Percentiles rank a stretch among this genome's conserved stretches.
phyloP scores from a whole-genome alignment of 1,140 invertebrate species.

The Tetramorium alpestre region DNA sequence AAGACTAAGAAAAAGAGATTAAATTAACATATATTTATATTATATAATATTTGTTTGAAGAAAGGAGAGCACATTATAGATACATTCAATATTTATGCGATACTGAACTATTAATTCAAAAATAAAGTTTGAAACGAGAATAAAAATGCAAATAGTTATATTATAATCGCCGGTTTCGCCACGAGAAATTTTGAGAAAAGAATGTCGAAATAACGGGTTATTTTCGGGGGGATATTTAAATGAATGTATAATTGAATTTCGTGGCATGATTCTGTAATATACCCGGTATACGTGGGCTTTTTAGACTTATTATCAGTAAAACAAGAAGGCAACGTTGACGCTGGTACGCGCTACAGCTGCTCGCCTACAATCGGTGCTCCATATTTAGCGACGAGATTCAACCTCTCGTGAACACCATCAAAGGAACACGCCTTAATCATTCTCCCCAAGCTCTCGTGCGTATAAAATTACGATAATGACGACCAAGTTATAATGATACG shows the following conservation, averaged over 20 bases:
- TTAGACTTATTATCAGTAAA: constrained; percentile 57
- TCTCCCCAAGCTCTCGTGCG: constrained; percentile 55
- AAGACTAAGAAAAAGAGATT: not conserved
- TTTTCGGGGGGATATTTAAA: constrained; percentile 44
- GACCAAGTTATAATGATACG: constrained; percentile 52
- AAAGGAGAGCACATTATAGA: not conserved
- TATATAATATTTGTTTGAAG: not conserved
- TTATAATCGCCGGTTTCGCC: constrained; percentile 22
- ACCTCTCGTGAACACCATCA: constrained; percentile 54
- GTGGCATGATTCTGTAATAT: constrained; percentile 43
- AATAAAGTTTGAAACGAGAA: not conserved
- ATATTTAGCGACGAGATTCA: constrained; percentile 60
- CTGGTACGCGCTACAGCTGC: constrained; percentile 22
- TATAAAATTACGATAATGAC: constrained; percentile 66
- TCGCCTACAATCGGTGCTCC: constrained; percentile 42
- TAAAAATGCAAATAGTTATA: constrained; percentile 21
- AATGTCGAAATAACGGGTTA: constrained; percentile 42
- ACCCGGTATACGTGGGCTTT: constrained; percentile 28
- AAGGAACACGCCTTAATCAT: constrained; percentile 63
- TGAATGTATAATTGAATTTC: constrained; percentile 56
- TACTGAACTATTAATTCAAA: not conserved
- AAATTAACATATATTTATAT: not conserved
- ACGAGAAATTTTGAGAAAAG: not conserved
- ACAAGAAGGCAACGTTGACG: constrained; percentile 20
- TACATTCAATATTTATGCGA: not conserved